Percentiles rank a stretch among this genome's conserved stretches.
Evolutionary conservation across 2,888 invertebrate genomes (phyloP).

Genomic region (Lucinisca nassula): DNA sequence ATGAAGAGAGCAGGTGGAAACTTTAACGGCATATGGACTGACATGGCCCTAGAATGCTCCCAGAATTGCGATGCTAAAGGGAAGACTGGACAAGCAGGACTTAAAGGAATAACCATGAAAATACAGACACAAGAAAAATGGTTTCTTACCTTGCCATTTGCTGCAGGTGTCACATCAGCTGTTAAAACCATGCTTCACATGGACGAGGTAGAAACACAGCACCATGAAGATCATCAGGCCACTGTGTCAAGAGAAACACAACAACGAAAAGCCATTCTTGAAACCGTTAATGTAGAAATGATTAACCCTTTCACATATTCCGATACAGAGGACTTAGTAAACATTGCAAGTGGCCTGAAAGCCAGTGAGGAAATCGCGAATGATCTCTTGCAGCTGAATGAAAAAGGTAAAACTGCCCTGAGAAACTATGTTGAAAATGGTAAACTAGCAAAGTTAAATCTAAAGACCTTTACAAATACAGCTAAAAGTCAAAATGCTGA

Average conservation of each 20-base stretch:
- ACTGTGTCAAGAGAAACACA: background rate
- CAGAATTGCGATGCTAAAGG: conserved; percentile 17
- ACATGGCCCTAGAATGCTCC: background rate
- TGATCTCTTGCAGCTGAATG: background rate
- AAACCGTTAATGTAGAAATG: background rate
- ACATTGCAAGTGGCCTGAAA: background rate
- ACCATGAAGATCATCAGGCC: background rate
- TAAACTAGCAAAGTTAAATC: background rate
- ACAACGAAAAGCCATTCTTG: background rate
- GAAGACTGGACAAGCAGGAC: background rate
- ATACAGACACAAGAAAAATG: background rate
- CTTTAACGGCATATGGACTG: background rate
- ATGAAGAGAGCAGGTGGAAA: background rate
- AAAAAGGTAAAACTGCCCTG: background rate
- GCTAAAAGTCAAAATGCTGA: background rate
- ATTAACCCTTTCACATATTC: background rate
- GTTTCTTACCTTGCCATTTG: conserved; percentile 17
- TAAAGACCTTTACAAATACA: background rate
- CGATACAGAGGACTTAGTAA: background rate
- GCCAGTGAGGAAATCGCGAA: background rate
- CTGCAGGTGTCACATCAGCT: background rate
- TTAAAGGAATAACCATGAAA: background rate
- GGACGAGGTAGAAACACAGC: background rate
- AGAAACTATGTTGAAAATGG: background rate
- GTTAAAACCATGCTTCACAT: background rate